Percentiles rank a stretch among this genome's conserved stretches.
These are phyloP conservation scores for Steinernema carpocapsae DNA, from an alignment of 2,888 invertebrate species.

Conservation along the genomic window DNA sequence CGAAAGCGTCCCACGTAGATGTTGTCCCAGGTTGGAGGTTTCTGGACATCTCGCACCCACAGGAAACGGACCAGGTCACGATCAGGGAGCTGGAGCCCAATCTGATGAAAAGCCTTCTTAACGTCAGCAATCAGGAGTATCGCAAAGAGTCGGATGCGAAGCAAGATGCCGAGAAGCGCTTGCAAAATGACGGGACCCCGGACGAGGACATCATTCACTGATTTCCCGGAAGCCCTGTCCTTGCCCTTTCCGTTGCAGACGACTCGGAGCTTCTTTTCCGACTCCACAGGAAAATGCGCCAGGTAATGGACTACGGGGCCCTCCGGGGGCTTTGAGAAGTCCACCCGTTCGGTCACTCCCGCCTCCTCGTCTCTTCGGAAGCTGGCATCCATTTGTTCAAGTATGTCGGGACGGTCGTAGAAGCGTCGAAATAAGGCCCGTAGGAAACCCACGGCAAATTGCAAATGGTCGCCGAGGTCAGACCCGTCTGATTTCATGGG, in stretches of 20 bases:
- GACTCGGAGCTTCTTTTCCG: constrained; percentile 1
- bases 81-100: background rate
- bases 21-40: background rate
- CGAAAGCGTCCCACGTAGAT: background rate
- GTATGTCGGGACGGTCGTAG: background rate
- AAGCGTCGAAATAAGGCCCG: background rate
- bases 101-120: constrained; percentile 25
- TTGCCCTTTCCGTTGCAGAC: constrained; percentile 35
- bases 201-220: constrained; percentile 27
- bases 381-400: background rate
- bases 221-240: background rate
- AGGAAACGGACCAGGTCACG: constrained; percentile 10
- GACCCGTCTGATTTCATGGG: background rate
- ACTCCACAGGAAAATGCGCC: constrained; percentile 25
- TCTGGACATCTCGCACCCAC: background rate
- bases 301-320: constrained; percentile 13
- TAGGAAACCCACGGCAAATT: background rate
- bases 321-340: background rate
- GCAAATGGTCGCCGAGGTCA: background rate
- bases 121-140: constrained; percentile 7
- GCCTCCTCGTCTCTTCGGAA: background rate
- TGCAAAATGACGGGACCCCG: constrained; percentile 11
- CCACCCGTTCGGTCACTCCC: background rate
- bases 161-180: background rate
- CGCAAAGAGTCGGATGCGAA: background rate